phyloP scores from a whole-genome alignment of 2,797 vertebrate species.

The Molossus molossus region DNA sequence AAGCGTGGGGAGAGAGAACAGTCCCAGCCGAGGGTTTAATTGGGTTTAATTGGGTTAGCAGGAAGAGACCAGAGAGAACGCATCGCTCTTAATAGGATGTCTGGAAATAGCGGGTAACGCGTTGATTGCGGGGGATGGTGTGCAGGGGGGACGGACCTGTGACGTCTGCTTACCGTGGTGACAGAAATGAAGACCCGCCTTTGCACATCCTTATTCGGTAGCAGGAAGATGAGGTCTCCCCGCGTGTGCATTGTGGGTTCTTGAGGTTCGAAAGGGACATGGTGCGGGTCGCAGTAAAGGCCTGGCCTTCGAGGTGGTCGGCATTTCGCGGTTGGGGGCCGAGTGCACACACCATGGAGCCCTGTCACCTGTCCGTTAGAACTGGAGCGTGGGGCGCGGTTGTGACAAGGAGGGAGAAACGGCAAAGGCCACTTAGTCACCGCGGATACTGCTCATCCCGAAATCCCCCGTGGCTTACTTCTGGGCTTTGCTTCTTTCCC shows the following conservation, averaged over 20 bases:
- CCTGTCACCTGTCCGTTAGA: too few species aligned
- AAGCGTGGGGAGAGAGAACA: not conserved
- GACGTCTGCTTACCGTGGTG: not conserved
- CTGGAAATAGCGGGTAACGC: slow-evolving; percentile 71
- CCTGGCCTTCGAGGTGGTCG: too few species aligned
- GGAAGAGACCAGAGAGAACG: not conserved
- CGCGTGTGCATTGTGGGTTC: accelerated
- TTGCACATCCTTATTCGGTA: not conserved
- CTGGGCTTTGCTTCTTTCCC: not conserved
- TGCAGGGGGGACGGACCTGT: not conserved
- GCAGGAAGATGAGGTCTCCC: not conserved
- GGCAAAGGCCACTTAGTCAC: accelerated
- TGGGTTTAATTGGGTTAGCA: slow-evolving; percentile 75
- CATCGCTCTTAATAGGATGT: slow-evolving; percentile 60
- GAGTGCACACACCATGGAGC: too few species aligned
- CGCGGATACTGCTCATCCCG: accelerated
- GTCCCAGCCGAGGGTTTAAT: slow-evolving; percentile 39
- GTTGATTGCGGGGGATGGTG: not conserved
- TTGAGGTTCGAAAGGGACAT: not conserved
- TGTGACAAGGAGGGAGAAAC: accelerated
- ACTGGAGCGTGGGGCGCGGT: accelerated
- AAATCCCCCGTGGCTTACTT: accelerated
- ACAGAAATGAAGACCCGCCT: not conserved
- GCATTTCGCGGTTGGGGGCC: too few species aligned
- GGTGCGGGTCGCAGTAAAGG: too few species aligned